Evolutionary conservation across 1,140 invertebrate genomes (phyloP).

Genomic region (Adoxophyes honmai): DNA sequence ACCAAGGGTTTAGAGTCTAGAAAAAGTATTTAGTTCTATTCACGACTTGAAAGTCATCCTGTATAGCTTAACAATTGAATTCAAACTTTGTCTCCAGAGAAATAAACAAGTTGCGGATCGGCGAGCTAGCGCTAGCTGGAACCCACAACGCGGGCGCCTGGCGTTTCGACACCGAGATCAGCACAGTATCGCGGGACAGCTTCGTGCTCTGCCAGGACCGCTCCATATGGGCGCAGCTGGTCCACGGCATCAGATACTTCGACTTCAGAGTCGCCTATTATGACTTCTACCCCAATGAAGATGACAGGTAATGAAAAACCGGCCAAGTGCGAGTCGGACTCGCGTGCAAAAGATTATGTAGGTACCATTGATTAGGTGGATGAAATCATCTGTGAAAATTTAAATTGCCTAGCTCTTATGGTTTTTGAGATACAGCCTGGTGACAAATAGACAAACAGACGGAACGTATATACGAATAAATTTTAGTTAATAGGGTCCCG

Average conservation of each 20-base stretch:
- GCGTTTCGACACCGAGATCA: conserved; percentile 60
- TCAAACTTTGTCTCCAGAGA: conserved; percentile 35
- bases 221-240: conserved; percentile 86
- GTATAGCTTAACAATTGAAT: conserved; percentile 12
- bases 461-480: too few relatives aligned
- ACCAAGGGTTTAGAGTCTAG: too few relatives aligned
- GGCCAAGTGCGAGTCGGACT: too few relatives aligned
- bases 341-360: too few relatives aligned
- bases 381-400: too few relatives aligned
- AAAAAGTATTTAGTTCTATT: too few relatives aligned
- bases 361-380: too few relatives aligned
- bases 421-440: too few relatives aligned
- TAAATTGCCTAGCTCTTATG: too few relatives aligned
- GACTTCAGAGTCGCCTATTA: conserved; percentile 82
- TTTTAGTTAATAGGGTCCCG: too few relatives aligned
- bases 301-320: conserved; percentile 65
- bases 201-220: conserved; percentile 82
- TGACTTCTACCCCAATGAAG: conserved; percentile 45
- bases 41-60: too few relatives aligned
- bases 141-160: conserved; percentile 72
- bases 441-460: too few relatives aligned
- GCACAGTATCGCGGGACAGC: conserved; percentile 46
- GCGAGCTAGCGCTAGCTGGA: conserved; percentile 56
- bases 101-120: conserved; percentile 62
- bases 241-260: conserved; percentile 88